Percentiles rank a stretch among this genome's conserved stretches.
Evolutionary conservation across 2,113 vertebrate genomes (phyloP).

Genomic region (Zonotrichia leucophrys): DNA sequence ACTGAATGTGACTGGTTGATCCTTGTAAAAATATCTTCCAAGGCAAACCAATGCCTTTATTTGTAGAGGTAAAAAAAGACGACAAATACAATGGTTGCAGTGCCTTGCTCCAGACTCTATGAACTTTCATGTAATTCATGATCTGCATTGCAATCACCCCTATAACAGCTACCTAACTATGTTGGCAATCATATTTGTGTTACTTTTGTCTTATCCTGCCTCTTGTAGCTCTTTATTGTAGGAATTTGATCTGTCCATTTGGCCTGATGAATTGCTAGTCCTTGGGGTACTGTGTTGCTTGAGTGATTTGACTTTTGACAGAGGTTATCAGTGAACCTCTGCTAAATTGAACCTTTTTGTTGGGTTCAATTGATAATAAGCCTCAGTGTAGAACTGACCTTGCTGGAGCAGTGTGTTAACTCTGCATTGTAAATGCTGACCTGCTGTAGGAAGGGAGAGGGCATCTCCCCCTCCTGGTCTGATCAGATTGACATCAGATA

Average conservation of each 20-base stretch:
- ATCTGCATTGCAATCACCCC: neutral
- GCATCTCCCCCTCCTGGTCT: neutral
- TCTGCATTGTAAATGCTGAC: neutral
- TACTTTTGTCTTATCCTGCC: neutral
- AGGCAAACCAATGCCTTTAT: neutral
- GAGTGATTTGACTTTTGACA: constrained; percentile 40
- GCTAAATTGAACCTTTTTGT: neutral
- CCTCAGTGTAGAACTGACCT: neutral
- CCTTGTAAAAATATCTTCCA: neutral
- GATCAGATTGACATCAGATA: neutral
- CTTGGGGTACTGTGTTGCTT: constrained; percentile 10
- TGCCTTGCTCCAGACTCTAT: neutral
- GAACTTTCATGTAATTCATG: neutral
- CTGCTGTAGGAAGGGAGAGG: neutral
- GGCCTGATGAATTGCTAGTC: constrained; percentile 21
- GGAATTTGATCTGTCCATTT: neutral
- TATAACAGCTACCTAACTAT: neutral
- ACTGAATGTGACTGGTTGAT: neutral
- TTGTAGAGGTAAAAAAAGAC: neutral
- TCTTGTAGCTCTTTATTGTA: neutral
- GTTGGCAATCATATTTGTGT: neutral
- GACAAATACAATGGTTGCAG: neutral
- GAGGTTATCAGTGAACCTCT: neutral
- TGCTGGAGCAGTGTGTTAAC: neutral
- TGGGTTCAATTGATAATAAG: neutral